Evolutionary conservation across 2,888 invertebrate species (phyloP).

Genomic region (Azorinus chamasolen): DNA sequence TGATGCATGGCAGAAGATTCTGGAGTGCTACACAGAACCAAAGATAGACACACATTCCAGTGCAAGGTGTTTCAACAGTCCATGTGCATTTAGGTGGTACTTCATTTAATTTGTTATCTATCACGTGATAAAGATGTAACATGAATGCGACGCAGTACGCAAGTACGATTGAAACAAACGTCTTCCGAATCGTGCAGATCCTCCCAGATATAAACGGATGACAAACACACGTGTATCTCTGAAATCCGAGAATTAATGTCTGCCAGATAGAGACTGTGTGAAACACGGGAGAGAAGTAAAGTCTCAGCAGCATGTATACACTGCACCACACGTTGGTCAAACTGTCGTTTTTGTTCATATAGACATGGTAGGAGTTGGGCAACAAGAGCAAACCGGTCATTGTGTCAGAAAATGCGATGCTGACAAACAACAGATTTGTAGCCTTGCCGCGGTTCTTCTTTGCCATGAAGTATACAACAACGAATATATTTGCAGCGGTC

Average conservation of each 20-base stretch:
- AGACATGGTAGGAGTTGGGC: slow-evolving; percentile 52
- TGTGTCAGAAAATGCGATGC: slow-evolving; percentile 54
- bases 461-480: slow-evolving; percentile 33
- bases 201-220: slow-evolving; percentile 64
- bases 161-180: slow-evolving; percentile 44
- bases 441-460: slow-evolving; percentile 31
- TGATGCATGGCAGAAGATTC: slow-evolving; percentile 40
- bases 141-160: slow-evolving; percentile 54
- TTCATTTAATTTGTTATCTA: slow-evolving; percentile 26
- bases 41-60: slow-evolving; percentile 46
- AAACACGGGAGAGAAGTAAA: slow-evolving; percentile 51
- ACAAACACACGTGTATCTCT: slow-evolving; percentile 70
- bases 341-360: slow-evolving; percentile 1
- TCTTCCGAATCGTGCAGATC: slow-evolving; percentile 66
- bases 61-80: slow-evolving; percentile 42
- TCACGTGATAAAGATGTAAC: slow-evolving; percentile 56
- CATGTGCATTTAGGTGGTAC: slow-evolving; percentile 39
- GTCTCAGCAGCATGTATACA: slow-evolving; percentile 36
- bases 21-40: slow-evolving; percentile 48
- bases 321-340: slow-evolving; percentile 28
- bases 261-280: slow-evolving; percentile 73
- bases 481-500: slow-evolving; percentile 39
- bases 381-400: slow-evolving; percentile 39
- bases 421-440: slow-evolving; percentile 45
- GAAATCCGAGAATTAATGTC: slow-evolving; percentile 61